Evolutionary conservation across 2,888 invertebrate species (phyloP).

Genomic region (Andrena camellia): DNA sequence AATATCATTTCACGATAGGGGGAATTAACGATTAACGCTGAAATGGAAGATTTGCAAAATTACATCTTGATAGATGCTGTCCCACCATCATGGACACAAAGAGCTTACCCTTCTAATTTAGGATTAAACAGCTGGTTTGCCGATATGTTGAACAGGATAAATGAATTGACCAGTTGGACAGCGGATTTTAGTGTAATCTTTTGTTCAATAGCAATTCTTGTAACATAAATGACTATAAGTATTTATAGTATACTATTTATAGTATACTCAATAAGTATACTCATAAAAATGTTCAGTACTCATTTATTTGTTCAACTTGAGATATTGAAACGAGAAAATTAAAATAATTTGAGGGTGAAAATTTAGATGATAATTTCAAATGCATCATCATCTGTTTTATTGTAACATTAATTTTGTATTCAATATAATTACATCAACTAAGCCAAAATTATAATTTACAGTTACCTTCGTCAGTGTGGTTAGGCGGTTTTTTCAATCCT

Average conservation of each 20-base stretch:
- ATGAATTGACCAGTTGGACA: constrained; percentile 95
- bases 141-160: constrained; percentile 92
- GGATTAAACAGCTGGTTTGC: constrained; percentile 95
- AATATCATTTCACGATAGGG: constrained; percentile 87
- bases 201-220: neutral
- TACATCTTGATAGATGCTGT: constrained; percentile 95
- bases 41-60: constrained; percentile 95
- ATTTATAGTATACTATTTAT: too few species aligned
- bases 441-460: constrained; percentile 76
- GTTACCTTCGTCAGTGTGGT: constrained; percentile 95
- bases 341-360: neutral
- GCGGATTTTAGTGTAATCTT: constrained; percentile 90
- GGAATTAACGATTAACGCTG: constrained; percentile 95
- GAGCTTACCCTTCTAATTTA: constrained; percentile 95
- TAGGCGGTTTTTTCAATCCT: constrained; percentile 98
- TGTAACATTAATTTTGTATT: neutral
- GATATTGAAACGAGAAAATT: neutral
- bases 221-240: neutral
- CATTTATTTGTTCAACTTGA: too few species aligned
- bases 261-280: too few species aligned
- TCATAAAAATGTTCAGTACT: too few species aligned
- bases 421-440: neutral
- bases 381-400: neutral
- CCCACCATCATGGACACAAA: constrained; percentile 93
- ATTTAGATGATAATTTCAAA: neutral